Conservation (phyloP, 2,888 invertebrate species). For the Drosophila seclusa region DNA sequence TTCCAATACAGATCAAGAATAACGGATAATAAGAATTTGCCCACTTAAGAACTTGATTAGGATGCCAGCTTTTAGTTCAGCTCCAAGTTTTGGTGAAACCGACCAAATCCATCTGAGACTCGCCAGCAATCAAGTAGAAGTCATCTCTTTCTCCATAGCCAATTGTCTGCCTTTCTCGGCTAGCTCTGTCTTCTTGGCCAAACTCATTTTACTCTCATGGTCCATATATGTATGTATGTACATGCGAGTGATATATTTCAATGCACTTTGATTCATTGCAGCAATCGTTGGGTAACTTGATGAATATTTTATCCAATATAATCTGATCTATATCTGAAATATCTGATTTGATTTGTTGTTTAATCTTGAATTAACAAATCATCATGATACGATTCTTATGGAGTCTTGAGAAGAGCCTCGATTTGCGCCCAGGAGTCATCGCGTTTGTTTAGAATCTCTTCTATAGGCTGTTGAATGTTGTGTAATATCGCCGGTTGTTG, state of each 20-base stretch:
- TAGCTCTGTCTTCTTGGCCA: neutral
- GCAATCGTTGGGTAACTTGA: neutral
- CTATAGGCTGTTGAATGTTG: too few relatives aligned
- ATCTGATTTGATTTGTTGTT: neutral
- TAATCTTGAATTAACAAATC: neutral
- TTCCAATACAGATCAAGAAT: neutral
- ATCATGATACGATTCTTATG: neutral
- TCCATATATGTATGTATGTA: too few relatives aligned
- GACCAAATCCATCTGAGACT: neutral
- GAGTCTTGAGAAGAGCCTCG: neutral
- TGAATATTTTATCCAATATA: neutral
- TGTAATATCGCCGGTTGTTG: too few relatives aligned
- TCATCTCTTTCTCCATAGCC: neutral
- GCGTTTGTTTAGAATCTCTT: neutral
- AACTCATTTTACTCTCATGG: neutral
- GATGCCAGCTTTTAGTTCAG: neutral
- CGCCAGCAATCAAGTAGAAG: neutral
- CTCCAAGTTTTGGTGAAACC: too few relatives aligned
- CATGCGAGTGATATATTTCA: too few relatives aligned
- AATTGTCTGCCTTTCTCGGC: neutral
- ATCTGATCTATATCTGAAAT: neutral
- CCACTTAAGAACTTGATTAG: neutral
- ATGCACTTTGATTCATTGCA: too few relatives aligned
- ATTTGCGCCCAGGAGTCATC: rapidly evolving
- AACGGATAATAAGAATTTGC: neutral